Evolutionary conservation across 2,113 vertebrate species (phyloP), one percentile per base, ranked within the genome.

Genomic region (Brachypodius melanocephalos): DNA sequence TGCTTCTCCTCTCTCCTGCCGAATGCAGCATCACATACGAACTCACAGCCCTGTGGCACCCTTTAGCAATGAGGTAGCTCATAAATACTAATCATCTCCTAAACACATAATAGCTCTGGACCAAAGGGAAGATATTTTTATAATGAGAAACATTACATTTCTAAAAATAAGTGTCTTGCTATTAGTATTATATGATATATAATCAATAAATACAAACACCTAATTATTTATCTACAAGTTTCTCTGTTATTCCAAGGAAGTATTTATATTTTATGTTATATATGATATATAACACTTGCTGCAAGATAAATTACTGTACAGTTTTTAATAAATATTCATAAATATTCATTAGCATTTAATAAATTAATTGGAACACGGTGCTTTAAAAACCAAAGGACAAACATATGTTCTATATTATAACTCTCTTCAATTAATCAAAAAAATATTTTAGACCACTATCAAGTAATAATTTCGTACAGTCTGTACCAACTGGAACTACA

Each of bases 41-140:
- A 79, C 45, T 89, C 89, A 68, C 1, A 80, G 81, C 65, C 80
- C 96, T 78, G 5, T 55, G 83, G 87, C 86, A 82, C 55, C 72
- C 83, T 88, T 84, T 85, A 74, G 77, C 71, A 95, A 65, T 31
- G 77, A 96, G 91, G 88, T 55, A 94, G 80, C 77, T 97, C 95
- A 81, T 95, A 85, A 96, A 97, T 97, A 88, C 67, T 95, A 96
- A 97, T 62, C 71, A 69, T 52, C 51, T 80, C 69, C 88, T 89
- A 75, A 92, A 87, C 82, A 88, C 49, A 34, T 57, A 88, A 57
- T 5, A 92, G 49, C 69, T 93, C 71, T 94, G 79, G 66, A 83
- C 79, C 61, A 80, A 93, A 96, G 74, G 65, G 49, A 90, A 89
- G 57, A 54, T 31, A 45, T 24, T 77, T 82, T 92, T 91, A 76